phyloP scores from a whole-genome alignment of 2,888 invertebrate species.

The Drosophila picticornis region DNA sequence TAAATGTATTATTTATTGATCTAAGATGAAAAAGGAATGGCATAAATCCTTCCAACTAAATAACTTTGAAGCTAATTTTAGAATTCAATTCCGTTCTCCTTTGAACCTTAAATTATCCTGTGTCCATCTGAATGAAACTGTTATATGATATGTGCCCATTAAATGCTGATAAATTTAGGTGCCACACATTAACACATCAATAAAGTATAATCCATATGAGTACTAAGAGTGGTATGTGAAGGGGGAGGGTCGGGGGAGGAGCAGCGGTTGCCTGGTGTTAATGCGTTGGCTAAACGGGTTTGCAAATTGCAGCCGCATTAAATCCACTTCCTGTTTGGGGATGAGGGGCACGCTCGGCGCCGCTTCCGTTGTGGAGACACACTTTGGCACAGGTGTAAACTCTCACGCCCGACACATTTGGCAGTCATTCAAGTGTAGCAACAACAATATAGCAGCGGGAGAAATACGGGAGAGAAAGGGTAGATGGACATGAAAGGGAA shows the following conservation, averaged over 20 bases:
- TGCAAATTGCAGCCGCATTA: conserved; percentile 76
- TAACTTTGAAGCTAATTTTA: not conserved
- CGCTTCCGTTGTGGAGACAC: conserved; percentile 55
- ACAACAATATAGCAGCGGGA: conserved; percentile 45
- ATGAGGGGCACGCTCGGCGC: conserved; percentile 27
- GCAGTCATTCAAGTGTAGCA: conserved; percentile 75
- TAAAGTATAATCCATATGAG: conserved; percentile 46
- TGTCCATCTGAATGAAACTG: too few relatives aligned
- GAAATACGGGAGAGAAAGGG: not conserved
- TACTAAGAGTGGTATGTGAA: not conserved
- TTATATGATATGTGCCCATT: not conserved
- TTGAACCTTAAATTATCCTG: not conserved
- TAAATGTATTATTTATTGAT: too few relatives aligned
- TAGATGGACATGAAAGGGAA: not conserved
- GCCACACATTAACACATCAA: conserved; percentile 40
- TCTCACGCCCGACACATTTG: conserved; percentile 75
- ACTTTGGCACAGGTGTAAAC: conserved; percentile 67
- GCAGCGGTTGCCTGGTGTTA: conserved; percentile 45
- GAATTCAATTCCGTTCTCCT: not conserved
- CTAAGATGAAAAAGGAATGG: not conserved
- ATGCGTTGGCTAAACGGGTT: conserved; percentile 65
- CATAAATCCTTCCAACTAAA: not conserved
- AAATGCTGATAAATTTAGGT: conserved; percentile 12
- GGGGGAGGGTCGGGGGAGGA: not conserved
- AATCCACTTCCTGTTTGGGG: conserved; percentile 67